phyloP scores from a whole-genome alignment of 2,888 invertebrate species.

The Nemapogon koenigi region DNA sequence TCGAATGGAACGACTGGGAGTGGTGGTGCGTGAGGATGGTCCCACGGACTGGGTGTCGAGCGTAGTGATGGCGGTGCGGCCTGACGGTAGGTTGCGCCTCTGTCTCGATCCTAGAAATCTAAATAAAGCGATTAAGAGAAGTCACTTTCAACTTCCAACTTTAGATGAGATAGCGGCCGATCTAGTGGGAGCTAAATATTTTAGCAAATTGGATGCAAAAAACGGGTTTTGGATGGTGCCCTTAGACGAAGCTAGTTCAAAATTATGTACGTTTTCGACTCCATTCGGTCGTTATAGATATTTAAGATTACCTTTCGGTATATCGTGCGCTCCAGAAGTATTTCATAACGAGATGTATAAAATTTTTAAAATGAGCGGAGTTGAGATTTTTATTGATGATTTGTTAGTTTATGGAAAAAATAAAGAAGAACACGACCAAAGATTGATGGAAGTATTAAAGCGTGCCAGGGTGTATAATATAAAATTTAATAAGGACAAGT shows the following conservation, averaged over 20 bases:
- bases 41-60: slow-evolving; percentile 14
- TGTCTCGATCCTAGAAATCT: slow-evolving; percentile 13
- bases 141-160: slow-evolving; percentile 15
- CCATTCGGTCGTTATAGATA: slow-evolving; percentile 7
- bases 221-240: slow-evolving; percentile 9
- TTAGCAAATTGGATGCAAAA: slow-evolving; percentile 13
- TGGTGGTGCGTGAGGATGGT: slow-evolving; percentile 9
- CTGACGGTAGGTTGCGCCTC: slow-evolving; percentile 11
- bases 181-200: slow-evolving; percentile 12
- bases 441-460: slow-evolving; percentile 9
- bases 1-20: slow-evolving; percentile 7
- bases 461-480: slow-evolving; percentile 9
- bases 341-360: slow-evolving; percentile 15
- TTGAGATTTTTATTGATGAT: slow-evolving; percentile 12
- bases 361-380: slow-evolving; percentile 13
- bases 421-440: slow-evolving; percentile 12
- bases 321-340: slow-evolving; percentile 10
- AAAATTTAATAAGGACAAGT: slow-evolving; percentile 6
- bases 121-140: slow-evolving; percentile 12
- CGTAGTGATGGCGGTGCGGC: slow-evolving; percentile 11
- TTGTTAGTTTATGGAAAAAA: slow-evolving; percentile 10
- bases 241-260: slow-evolving; percentile 8
- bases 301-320: slow-evolving; percentile 8
- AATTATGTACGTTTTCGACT: slow-evolving; percentile 7
- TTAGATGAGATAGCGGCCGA: slow-evolving; percentile 13